These are phyloP conservation scores for Limnephilus lunatus DNA, from an alignment of 2,888 invertebrate genomes.

Conservation along the genomic window DNA sequence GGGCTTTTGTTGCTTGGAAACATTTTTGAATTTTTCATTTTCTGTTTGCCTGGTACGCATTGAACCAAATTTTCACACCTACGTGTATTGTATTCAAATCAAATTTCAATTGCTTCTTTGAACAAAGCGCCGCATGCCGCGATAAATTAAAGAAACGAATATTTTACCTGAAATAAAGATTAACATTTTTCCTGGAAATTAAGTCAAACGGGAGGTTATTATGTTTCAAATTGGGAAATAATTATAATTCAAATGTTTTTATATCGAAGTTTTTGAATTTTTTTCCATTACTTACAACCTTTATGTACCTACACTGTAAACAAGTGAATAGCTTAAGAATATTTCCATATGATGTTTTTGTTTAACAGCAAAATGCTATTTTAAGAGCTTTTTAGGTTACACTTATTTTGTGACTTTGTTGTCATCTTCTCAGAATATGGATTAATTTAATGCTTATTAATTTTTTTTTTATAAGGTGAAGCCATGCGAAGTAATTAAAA, in stretches of 20 bases:
- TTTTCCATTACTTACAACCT: background rate
- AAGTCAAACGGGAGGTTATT: background rate
- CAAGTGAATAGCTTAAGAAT: background rate
- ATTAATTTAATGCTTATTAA: too few species aligned
- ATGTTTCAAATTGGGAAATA: background rate
- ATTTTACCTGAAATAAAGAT: background rate
- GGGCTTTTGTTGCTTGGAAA: background rate
- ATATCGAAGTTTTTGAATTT: background rate
- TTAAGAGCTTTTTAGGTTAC: too few species aligned
- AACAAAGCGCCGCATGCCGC: slow-evolving; percentile 13
- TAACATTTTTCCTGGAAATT: background rate
- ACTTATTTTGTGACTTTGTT: too few species aligned
- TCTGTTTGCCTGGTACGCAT: slow-evolving; percentile 41
- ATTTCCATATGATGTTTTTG: too few species aligned
- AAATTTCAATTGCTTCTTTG: slow-evolving; percentile 42
- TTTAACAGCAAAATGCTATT: too few species aligned
- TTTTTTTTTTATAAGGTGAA: too few species aligned
- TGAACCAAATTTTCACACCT: slow-evolving; percentile 34
- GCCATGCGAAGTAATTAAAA: too few species aligned
- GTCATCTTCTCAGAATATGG: too few species aligned
- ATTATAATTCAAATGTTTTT: background rate
- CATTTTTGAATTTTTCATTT: background rate
- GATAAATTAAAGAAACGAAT: slow-evolving; percentile 1
- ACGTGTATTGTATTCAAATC: slow-evolving; percentile 35
- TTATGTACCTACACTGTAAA: background rate